Percentiles rank a stretch among this genome's conserved stretches.
Evolutionary conservation across 1,140 invertebrate genomes (phyloP).

Genomic region (Drosophila simulans): DNA sequence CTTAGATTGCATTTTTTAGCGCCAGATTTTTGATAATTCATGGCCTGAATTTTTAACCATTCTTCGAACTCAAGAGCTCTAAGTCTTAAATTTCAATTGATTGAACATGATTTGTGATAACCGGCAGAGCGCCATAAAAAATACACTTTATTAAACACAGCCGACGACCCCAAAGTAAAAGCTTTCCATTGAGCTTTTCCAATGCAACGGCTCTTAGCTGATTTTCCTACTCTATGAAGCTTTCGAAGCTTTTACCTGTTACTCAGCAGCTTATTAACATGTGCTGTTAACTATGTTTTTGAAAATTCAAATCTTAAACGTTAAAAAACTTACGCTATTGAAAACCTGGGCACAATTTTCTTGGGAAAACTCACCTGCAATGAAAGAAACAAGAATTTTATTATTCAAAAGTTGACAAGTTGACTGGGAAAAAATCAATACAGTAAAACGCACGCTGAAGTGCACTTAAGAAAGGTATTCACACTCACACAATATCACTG

Average conservation of each 20-base stretch:
- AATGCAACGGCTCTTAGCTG: neutral
- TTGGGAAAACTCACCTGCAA: constrained; percentile 72
- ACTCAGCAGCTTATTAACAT: constrained; percentile 15
- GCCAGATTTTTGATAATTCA: constrained; percentile 11
- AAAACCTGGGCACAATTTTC: constrained; percentile 10
- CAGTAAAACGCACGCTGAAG: constrained; percentile 42
- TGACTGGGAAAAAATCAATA: constrained; percentile 33
- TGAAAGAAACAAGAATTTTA: constrained; percentile 27
- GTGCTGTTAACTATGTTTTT: constrained; percentile 9
- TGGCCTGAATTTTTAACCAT: neutral
- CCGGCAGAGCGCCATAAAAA: neutral
- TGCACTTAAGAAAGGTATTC: constrained; percentile 49
- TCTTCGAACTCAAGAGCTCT: neutral
- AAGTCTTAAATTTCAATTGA: constrained; percentile 25
- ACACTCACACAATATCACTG: constrained; percentile 19
- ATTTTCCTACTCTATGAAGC: constrained; percentile 31
- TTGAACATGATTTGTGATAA: constrained; percentile 48
- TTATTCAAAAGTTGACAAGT: constrained; percentile 38
- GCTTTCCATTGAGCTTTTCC: neutral
- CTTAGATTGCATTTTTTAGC: constrained; percentile 57
- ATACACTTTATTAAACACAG: neutral
- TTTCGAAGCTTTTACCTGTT: constrained; percentile 30
- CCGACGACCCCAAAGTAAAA: neutral
- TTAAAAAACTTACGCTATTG: constrained; percentile 55
- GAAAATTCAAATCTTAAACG: constrained; percentile 21